These are phyloP conservation scores for Vultur gryphus DNA, from an alignment of 2,797 vertebrate species.

Conservation along the genomic window DNA sequence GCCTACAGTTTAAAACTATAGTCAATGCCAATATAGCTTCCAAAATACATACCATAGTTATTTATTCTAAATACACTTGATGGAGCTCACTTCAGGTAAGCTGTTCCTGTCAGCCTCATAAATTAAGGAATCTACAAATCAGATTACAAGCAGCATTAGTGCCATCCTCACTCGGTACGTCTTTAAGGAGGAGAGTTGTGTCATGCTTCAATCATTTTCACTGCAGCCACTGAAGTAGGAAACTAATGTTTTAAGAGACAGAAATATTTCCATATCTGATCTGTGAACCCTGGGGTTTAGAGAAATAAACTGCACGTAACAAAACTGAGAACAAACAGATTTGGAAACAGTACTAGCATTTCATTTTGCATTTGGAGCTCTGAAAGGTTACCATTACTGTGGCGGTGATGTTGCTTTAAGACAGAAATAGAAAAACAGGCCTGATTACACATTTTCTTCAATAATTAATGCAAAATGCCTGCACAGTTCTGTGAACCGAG, in stretches of 20 bases:
- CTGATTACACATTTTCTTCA: conserved; percentile 17
- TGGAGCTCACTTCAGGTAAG: neutral
- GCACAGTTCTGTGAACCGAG: neutral
- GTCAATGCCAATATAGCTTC: neutral
- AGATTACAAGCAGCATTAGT: neutral
- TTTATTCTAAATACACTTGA: neutral
- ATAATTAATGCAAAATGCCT: conserved; percentile 46
- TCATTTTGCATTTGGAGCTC: neutral
- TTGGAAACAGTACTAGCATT: neutral
- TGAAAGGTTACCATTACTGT: neutral
- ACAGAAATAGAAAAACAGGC: conserved; percentile 21
- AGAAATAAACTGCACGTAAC: neutral
- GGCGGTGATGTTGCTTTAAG: neutral
- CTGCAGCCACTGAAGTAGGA: neutral
- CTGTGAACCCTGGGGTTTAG: neutral
- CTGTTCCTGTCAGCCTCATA: neutral
- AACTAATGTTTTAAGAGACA: neutral
- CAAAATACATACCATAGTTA: rapidly evolving
- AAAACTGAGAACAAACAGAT: neutral
- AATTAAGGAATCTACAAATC: neutral
- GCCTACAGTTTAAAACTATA: neutral
- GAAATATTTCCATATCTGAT: neutral
- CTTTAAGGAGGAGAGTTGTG: neutral
- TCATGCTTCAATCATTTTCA: neutral
- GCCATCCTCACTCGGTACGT: rapidly evolving